A percentile compares a stretch with the other conserved stretches of the same genome.
Conservation (phyloP, 2,113 vertebrate genomes). For the Leptobrachium leishanense region DNA sequence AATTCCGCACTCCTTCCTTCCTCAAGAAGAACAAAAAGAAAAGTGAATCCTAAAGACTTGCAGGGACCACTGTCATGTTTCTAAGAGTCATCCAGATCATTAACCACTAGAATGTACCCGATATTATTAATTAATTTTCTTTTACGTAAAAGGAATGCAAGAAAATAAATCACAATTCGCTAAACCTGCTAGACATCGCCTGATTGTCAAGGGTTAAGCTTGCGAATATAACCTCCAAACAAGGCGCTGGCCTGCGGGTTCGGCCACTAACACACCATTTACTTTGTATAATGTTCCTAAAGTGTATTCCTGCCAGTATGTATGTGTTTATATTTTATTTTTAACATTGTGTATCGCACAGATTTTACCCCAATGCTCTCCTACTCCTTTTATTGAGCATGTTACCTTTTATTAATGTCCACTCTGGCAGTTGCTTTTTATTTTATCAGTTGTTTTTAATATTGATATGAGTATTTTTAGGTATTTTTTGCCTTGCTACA, state of each 20-base stretch:
- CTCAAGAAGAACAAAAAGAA: conserved; percentile 99
- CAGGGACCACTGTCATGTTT: conserved; percentile 62
- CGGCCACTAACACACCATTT: conserved; percentile 50
- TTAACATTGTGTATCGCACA: no score
- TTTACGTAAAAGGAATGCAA: conserved; percentile 64
- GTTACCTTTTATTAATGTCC: no score
- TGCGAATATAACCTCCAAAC: conserved; percentile 54
- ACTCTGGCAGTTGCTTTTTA: no score
- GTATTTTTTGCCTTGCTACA: neutral
- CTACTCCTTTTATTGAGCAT: no score
- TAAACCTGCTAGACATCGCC: conserved; percentile 55
- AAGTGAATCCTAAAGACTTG: conserved; percentile 80
- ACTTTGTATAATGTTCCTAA: conserved; percentile 7
- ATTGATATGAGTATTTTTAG: no score
- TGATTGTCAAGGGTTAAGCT: conserved; percentile 58
- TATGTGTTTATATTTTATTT: neutral
- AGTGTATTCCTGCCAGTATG: neutral
- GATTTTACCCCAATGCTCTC: no score
- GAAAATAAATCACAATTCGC: conserved; percentile 53
- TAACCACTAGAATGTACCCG: conserved; percentile 84
- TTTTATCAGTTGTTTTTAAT: no score
- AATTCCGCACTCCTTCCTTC: conserved; percentile 98
- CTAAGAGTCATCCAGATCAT: conserved; percentile 60
- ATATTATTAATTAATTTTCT: conserved; percentile 63
- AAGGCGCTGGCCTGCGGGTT: conserved; percentile 64